Evolutionary conservation across 2,113 vertebrate species (phyloP), one percentile per base, ranked within the genome.

Genomic region (Callionymus lyra): DNA sequence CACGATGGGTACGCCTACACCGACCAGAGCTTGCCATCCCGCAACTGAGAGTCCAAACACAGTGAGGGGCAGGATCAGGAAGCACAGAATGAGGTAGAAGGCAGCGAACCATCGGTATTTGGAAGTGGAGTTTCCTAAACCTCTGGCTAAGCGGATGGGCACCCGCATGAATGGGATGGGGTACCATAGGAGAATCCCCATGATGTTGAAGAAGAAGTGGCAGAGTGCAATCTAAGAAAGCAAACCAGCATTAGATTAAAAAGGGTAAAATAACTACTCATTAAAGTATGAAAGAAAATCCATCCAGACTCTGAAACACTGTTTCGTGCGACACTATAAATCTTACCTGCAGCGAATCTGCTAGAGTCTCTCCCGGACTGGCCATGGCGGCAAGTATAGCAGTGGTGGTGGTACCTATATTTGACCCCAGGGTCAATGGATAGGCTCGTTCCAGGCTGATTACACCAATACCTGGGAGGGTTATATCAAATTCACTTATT

Each of bases 131-230:
- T 84, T 84, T 11, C 94, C 95, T 65, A 98, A 70, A 1, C 73
- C 83, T 71, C 92, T 89, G 61, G 77, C 63, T 64, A 98, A 47
- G 19, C 85, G 82, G 70, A 99, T 94, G 45, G 95, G 95, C 12
- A 99, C 0, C 1, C 95, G 87, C 3, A 68, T 90, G 44, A 82
- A 79, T 1, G 95, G 95, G 40, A 99, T 50, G 0, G 95, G 94
- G 55, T 97, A 98, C 86, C 90, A 99, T 27, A 99, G 78, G 3
- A 91, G 0, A 63, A 98, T 97, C 8, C 95, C 94, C 6, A 91
- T 88, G 55, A 98, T 58, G 65, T 98, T 99, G 82, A 98, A 98
- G 85, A 99, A 94, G 66, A 99, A 98, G 60, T 99, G 95, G 50
- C 92, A 96, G 55, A 99, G 80, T 3, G 95, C 89, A 48, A 99